Conservation (phyloP, 2,888 invertebrate species). For the Synergus gifuensis region DNA sequence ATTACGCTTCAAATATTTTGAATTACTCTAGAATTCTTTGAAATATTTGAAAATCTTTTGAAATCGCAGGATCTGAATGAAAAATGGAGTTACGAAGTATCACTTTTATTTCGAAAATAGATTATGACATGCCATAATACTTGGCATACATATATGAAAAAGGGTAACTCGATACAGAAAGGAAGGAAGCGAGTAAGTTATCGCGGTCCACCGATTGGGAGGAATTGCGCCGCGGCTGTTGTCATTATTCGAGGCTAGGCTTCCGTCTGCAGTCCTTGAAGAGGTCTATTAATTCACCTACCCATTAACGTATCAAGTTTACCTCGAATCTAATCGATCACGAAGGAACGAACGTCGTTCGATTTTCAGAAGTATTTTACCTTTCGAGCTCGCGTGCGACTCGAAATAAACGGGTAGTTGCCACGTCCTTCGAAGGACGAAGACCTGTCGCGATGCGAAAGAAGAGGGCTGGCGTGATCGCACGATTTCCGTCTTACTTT, state of each 20-base stretch:
- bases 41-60: too few relatives aligned
- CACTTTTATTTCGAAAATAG: neutral
- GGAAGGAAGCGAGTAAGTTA: neutral
- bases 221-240: slow-evolving; percentile 1
- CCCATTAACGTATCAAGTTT: slow-evolving; percentile 41
- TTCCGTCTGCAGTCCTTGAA: slow-evolving; percentile 35
- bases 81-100: neutral
- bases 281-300: slow-evolving; percentile 38
- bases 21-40: too few relatives aligned
- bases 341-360: slow-evolving; percentile 12
- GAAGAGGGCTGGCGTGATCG: neutral
- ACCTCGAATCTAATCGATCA: slow-evolving; percentile 40
- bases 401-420: neutral
- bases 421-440: slow-evolving; percentile 12
- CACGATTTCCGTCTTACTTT: neutral
- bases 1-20: too few relatives aligned
- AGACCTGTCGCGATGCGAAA: neutral
- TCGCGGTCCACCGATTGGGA: slow-evolving; percentile 28
- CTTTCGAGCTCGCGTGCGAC: neutral
- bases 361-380: slow-evolving; percentile 27
- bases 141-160: slow-evolving; percentile 6
- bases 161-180: slow-evolving; percentile 1
- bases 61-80: too few relatives aligned
- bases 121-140: neutral
- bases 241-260: slow-evolving; percentile 41